phyloP scores from a whole-genome alignment of 2,113 vertebrate genomes.

The Heloderma charlesbogerti region DNA sequence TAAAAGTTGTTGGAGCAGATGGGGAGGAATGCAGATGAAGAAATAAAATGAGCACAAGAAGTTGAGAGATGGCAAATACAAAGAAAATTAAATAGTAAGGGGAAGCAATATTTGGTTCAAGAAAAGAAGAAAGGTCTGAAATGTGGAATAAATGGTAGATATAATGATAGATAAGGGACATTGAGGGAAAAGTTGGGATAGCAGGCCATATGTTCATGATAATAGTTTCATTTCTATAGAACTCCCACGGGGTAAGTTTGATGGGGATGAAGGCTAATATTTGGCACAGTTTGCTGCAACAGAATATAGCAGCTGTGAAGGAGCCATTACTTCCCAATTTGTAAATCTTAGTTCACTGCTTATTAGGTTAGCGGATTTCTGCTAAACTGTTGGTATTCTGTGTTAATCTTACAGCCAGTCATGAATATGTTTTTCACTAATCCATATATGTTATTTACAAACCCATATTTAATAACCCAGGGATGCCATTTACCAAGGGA shows the following conservation, averaged over 20 bases:
- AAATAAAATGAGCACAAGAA: slow-evolving; percentile 16
- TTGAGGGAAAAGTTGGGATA: background rate
- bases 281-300: slow-evolving; percentile 42
- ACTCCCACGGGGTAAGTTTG: slow-evolving; percentile 29
- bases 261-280: background rate
- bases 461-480: background rate
- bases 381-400: slow-evolving; percentile 40
- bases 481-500: background rate
- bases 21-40: background rate
- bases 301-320: slow-evolving; percentile 58
- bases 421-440: slow-evolving; percentile 50
- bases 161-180: background rate
- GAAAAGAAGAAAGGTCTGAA: background rate
- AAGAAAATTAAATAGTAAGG: slow-evolving; percentile 8
- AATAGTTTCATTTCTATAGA: slow-evolving; percentile 19
- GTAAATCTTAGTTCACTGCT: slow-evolving; percentile 56
- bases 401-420: slow-evolving; percentile 66
- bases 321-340: slow-evolving; percentile 52
- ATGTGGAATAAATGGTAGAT: background rate
- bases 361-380: slow-evolving; percentile 65
- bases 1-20: slow-evolving; percentile 23
- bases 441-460: background rate
- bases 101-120: background rate
- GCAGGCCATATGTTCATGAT: background rate
- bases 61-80: background rate